Evolutionary conservation across 2,888 invertebrate species (phyloP).

Genomic region (Melolontha melolontha): DNA sequence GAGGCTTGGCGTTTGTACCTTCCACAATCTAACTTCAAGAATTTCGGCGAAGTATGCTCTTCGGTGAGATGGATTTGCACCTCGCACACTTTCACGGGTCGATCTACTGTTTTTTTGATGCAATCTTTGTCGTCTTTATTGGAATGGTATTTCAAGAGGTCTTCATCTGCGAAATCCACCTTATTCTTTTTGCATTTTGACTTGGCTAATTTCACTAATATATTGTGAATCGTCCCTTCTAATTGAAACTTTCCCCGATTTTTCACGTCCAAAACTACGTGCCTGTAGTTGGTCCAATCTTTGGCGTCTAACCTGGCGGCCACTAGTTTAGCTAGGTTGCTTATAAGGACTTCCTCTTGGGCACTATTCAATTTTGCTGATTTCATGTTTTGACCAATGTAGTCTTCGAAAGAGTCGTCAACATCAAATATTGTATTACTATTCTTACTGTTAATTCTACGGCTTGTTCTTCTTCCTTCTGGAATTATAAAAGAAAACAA

Average conservation of each 20-base stretch:
- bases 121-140: constrained; percentile 56
- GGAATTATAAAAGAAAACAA: too few species aligned
- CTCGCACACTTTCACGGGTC: constrained; percentile 68
- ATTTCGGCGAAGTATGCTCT: constrained; percentile 63
- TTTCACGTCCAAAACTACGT: constrained; percentile 66
- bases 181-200: constrained; percentile 63
- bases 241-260: constrained; percentile 62
- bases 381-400: background rate
- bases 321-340: constrained; percentile 66
- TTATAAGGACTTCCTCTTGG: constrained; percentile 55
- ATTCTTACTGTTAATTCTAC: too few species aligned
- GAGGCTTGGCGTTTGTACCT: background rate
- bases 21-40: constrained; percentile 59
- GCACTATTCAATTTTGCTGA: constrained; percentile 20
- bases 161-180: background rate
- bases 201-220: constrained; percentile 64
- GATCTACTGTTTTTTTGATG: constrained; percentile 47
- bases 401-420: constrained; percentile 27
- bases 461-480: too few species aligned
- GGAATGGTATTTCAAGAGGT: constrained; percentile 35
- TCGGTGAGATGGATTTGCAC: constrained; percentile 66
- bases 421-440: too few species aligned
- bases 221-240: constrained; percentile 63
- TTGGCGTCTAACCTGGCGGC: constrained; percentile 66
- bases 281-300: constrained; percentile 64